Percentiles rank a stretch among this genome's conserved stretches.
phyloP scores from a whole-genome alignment of 2,888 invertebrate genomes.

The Elysia crispata region DNA sequence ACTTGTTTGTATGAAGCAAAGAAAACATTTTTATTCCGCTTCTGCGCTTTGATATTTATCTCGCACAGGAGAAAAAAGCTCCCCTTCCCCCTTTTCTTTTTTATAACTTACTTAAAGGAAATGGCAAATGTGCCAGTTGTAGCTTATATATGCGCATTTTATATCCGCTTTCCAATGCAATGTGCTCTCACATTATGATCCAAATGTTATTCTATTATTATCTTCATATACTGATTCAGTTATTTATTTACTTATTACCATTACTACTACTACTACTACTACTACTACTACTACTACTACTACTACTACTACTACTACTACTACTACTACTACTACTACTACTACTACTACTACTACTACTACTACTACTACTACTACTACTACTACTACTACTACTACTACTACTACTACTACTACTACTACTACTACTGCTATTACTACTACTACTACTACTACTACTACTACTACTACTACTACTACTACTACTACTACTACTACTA shows the following conservation, averaged over 20 bases:
- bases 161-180: no score
- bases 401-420: constrained; percentile 21
- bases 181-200: not conserved
- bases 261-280: not conserved
- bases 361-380: constrained; percentile 11
- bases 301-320: constrained; percentile 30
- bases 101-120: no score
- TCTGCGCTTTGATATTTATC: no score
- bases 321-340: constrained; percentile 33
- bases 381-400: constrained; percentile 11
- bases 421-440: constrained; percentile 1
- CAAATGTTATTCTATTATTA: not conserved
- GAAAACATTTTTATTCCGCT: no score
- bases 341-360: not conserved
- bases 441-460: constrained; percentile 11
- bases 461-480: constrained; percentile 2
- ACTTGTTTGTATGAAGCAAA: no score
- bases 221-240: not conserved
- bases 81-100: no score
- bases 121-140: no score
- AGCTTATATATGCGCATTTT: no score
- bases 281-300: not conserved
- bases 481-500: constrained; percentile 16
- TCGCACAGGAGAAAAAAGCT: no score
- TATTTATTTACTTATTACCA: no score